These are phyloP conservation scores for Nysson spinosus DNA, from an alignment of 2,888 invertebrate genomes.

Conservation along the genomic window DNA sequence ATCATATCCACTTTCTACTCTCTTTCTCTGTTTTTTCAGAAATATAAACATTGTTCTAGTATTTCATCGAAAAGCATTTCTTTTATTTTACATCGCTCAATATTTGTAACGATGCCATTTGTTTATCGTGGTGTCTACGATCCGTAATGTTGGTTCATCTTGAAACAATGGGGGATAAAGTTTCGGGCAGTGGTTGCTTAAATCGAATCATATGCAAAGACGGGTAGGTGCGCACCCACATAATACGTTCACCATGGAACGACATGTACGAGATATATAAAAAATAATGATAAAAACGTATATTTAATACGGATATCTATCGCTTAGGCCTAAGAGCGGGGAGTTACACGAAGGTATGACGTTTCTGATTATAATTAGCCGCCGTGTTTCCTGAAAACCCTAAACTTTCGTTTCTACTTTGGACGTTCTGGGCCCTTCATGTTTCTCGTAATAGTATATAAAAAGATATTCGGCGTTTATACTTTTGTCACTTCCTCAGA, in stretches of 20 bases:
- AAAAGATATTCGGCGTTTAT: too few relatives aligned
- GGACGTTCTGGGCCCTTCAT: too few relatives aligned
- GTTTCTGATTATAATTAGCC: neutral
- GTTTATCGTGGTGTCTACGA: too few relatives aligned
- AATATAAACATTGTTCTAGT: neutral
- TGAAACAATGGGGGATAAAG: too few relatives aligned
- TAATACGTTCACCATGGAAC: constrained; percentile 27
- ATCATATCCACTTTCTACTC: neutral
- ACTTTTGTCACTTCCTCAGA: too few relatives aligned
- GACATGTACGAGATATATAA: constrained; percentile 2
- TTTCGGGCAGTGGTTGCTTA: constrained; percentile 2
- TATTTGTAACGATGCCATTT: too few relatives aligned
- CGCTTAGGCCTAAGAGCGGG: constrained; percentile 73
- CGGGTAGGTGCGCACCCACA: constrained; percentile 75
- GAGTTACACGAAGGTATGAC: constrained; percentile 66
- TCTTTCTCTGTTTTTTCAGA: neutral
- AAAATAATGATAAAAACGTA: neutral
- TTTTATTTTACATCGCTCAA: neutral
- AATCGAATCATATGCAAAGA: constrained; percentile 35
- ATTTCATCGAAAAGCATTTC: neutral
- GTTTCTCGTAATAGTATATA: too few relatives aligned
- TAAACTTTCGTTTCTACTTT: too few relatives aligned
- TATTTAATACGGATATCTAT: neutral
- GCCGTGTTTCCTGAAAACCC: too few relatives aligned
- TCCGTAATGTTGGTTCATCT: too few relatives aligned